phyloP scores from a whole-genome alignment of 2,797 vertebrate species.

The Triplophysa bombifrons region DNA sequence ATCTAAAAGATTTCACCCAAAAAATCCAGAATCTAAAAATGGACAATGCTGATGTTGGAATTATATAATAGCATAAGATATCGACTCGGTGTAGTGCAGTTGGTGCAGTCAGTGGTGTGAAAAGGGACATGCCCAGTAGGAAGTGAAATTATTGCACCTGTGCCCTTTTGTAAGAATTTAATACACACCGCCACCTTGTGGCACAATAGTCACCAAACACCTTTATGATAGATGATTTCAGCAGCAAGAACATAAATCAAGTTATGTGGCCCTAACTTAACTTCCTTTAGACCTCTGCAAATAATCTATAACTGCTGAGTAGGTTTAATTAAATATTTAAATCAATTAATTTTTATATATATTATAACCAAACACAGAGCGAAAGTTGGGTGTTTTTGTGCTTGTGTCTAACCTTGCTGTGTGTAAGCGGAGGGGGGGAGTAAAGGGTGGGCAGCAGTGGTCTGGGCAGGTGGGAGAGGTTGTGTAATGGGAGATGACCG shows the following conservation, averaged over 20 bases:
- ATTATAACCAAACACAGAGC: too few relatives aligned
- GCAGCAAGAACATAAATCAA: too few relatives aligned
- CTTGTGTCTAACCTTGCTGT: constrained; percentile 87
- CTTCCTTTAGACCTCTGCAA: too few relatives aligned
- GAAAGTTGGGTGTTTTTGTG: background rate
- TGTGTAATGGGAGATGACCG: constrained; percentile 92
- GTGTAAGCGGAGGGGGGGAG: constrained; percentile 89
- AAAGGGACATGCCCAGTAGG: constrained; percentile 11
- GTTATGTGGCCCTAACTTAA: too few relatives aligned
- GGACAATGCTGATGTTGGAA: background rate
- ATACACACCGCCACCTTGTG: constrained; percentile 48
- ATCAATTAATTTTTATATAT: too few relatives aligned
- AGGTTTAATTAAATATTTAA: too few relatives aligned
- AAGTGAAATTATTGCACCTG: constrained; percentile 25
- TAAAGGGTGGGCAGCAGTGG: constrained; percentile 93
- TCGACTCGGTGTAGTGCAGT: background rate
- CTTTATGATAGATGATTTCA: background rate
- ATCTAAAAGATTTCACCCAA: background rate
- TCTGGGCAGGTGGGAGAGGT: constrained; percentile 88
- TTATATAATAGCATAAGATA: background rate
- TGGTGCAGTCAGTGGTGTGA: background rate
- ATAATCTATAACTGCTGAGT: too few relatives aligned
- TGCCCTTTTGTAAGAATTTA: background rate
- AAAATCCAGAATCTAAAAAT: background rate
- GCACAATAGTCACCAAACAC: background rate